Conservation (phyloP, 2,888 invertebrate genomes). For the Boloria euphrosyne region DNA sequence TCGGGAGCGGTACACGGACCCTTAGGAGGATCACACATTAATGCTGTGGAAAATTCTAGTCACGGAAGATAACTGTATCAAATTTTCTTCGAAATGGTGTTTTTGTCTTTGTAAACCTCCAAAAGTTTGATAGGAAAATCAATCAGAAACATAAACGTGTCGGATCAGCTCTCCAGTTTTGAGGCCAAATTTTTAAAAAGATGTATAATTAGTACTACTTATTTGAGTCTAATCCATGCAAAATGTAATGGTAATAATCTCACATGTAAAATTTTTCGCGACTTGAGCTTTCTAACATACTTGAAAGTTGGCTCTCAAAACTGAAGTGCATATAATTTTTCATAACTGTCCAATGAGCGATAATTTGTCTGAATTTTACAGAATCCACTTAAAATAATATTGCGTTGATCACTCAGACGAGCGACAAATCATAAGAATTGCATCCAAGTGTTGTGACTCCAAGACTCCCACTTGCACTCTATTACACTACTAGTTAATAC, state of each 20-base stretch:
- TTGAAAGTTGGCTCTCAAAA: slow-evolving; percentile 45
- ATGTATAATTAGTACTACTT: no score
- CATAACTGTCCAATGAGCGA: slow-evolving; percentile 71
- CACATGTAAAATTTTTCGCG: background rate
- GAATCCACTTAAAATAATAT: slow-evolving; percentile 68
- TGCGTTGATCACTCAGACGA: slow-evolving; percentile 61
- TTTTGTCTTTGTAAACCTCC: slow-evolving; percentile 76
- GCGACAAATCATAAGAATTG: slow-evolving; percentile 67
- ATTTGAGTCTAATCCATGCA: no score
- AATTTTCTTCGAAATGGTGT: slow-evolving; percentile 71
- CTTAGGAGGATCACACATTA: slow-evolving; percentile 68
- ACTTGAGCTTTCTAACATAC: background rate
- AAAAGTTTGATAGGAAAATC: slow-evolving; percentile 81
- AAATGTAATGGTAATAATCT: background rate
- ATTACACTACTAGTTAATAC: slow-evolving; percentile 72
- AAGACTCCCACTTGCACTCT: slow-evolving; percentile 63
- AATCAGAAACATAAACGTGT: slow-evolving; percentile 64
- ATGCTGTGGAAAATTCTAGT: slow-evolving; percentile 64
- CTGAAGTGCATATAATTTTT: slow-evolving; percentile 59
- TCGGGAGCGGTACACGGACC: slow-evolving; percentile 58
- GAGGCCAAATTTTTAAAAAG: slow-evolving; percentile 34
- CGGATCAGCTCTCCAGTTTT: slow-evolving; percentile 52
- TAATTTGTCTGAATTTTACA: slow-evolving; percentile 62
- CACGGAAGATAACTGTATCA: slow-evolving; percentile 69
- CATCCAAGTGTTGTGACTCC: slow-evolving; percentile 69